These are phyloP conservation scores for Anseranas semipalmata DNA, from an alignment of 2,113 vertebrate species.

Conservation along the genomic window DNA sequence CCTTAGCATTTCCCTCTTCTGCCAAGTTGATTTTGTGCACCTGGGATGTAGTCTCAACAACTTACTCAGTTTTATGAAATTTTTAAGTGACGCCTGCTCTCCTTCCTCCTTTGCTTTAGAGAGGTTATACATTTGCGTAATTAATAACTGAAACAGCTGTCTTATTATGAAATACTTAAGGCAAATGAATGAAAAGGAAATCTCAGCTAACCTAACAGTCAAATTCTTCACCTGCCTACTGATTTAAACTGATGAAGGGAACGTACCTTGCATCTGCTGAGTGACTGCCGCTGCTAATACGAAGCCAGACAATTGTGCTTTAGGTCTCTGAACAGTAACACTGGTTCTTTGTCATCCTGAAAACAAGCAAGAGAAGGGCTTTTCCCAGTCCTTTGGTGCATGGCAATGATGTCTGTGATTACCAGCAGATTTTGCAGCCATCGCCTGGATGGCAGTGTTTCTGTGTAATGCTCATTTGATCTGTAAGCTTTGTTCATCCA, in stretches of 20 bases:
- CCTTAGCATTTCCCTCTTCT: not conserved
- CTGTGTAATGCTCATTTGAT: not conserved
- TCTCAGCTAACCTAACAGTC: not conserved
- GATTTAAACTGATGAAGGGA: not conserved
- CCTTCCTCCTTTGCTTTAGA: not conserved
- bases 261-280: not conserved
- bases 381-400: not conserved
- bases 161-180: not conserved
- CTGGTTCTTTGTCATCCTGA: not conserved
- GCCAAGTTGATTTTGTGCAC: not conserved
- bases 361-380: not conserved
- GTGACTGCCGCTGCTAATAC: not conserved
- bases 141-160: not conserved
- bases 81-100: not conserved
- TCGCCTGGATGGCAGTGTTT: not conserved
- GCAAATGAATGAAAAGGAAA: not conserved
- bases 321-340: not conserved
- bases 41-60: not conserved
- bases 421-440: not conserved
- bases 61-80: not conserved
- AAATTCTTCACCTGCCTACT: not conserved
- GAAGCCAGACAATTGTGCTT: not conserved
- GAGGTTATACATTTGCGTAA: not conserved
- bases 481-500: not conserved
- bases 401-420: not conserved